phyloP scores from a whole-genome alignment of 2,888 invertebrate genomes.

The Cheilosia urbana region DNA sequence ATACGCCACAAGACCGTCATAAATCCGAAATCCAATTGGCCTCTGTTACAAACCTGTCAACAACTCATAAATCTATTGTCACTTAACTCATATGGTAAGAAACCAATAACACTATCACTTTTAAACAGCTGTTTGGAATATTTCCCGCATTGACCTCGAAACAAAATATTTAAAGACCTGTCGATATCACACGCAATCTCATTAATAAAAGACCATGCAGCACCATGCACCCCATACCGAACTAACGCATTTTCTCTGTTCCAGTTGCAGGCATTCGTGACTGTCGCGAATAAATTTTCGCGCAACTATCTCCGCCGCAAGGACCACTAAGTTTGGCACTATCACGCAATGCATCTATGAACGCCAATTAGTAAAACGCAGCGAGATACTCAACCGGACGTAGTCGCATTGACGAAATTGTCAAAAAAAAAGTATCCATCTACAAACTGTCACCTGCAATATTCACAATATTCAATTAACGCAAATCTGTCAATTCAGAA shows the following conservation, averaged over 20 bases:
- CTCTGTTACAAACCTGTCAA: slow-evolving; percentile 9
- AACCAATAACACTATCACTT: slow-evolving; percentile 39
- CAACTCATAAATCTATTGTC: slow-evolving; percentile 32
- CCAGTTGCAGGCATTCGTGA: slow-evolving; percentile 45
- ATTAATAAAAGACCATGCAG: slow-evolving; percentile 30
- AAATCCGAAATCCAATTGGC: slow-evolving; percentile 15
- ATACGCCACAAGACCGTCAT: not conserved
- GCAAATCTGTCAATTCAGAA: slow-evolving; percentile 13
- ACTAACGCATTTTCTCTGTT: slow-evolving; percentile 20
- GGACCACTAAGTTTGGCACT: slow-evolving; percentile 4
- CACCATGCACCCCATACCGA: slow-evolving; percentile 26
- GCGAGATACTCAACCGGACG: not conserved
- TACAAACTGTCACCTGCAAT: not conserved
- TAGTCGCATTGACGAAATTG: not conserved
- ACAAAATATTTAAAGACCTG: slow-evolving; percentile 31
- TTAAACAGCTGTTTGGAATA: slow-evolving; percentile 14
- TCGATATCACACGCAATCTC: slow-evolving; percentile 39
- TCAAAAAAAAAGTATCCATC: not conserved
- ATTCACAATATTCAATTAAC: slow-evolving; percentile 6
- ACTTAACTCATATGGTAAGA: slow-evolving; percentile 10
- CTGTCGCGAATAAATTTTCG: slow-evolving; percentile 58
- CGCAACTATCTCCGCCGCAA: slow-evolving; percentile 26
- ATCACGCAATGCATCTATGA: slow-evolving; percentile 18
- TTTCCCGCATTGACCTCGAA: slow-evolving; percentile 53
- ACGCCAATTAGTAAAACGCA: slow-evolving; percentile 39